Base-by-base conservation (phyloP, 2,113 vertebrate genomes). In the Otocyon megalotis region DNA sequence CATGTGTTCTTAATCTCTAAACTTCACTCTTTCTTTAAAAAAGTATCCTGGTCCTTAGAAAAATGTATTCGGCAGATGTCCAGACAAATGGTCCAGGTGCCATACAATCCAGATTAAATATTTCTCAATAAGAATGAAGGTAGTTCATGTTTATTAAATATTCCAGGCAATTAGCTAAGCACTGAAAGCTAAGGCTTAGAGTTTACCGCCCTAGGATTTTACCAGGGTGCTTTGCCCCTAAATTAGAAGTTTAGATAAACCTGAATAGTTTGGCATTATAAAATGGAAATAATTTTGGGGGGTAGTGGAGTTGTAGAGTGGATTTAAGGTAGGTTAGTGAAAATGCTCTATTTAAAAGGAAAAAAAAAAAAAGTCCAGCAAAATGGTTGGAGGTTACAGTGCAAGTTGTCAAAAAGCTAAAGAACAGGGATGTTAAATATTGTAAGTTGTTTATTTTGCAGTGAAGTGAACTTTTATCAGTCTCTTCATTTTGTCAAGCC, bases 61-160 rank as follows among this genome's bases (percentile, higher is more conserved):
- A 82, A 24, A 26, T 22, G 20, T 56, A 43, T 3, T 87, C 20
- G 32, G 13, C n/a, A 65, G 58, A 84, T 32, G 32, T 56, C 58
- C 22, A 54, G 58, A 35, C 19, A 58, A 48, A 17, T 63, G 58
- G 32, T 87, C 43, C 37, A 67, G 63, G 22, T 15, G 84, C 50
- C 58, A 35, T 80, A 76, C 14, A 22, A 30, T 54, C 9, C 20
- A n/a, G 26, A 76, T 69, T 56, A 93, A 96, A 30, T 85, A 50
- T 62, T 91, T 92, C 85, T 88, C 86, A 83, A 1, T 37, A 43
- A 84, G 20, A 94, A 81, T 90, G 50, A 79, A 85, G 79, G 24
- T 53, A 85, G 26, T 43, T 91, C 14, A 48, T 37, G 37, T 43
- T 74, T 74, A 84, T 72, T 83, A 63, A 92, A 53, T 74, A 16